Evolutionary conservation across 2,888 invertebrate species (phyloP).

Genomic region (Bellardia bayeri): DNA sequence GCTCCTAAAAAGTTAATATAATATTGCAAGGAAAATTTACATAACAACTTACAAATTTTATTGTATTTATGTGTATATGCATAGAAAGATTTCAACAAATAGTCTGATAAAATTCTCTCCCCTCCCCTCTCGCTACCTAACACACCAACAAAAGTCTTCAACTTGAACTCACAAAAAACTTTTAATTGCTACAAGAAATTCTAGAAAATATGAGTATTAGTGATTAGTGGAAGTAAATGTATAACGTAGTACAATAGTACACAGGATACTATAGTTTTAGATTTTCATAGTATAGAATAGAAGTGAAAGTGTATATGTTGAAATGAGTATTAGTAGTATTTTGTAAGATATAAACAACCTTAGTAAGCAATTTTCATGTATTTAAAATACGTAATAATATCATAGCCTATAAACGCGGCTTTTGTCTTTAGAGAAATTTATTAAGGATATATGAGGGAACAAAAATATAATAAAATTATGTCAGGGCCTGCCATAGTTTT

Average conservation of each 20-base stretch:
- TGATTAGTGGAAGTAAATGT: constrained; percentile 63
- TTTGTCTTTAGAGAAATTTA: too few species aligned
- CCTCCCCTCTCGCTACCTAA: background rate
- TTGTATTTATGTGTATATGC: too few species aligned
- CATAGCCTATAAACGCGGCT: background rate
- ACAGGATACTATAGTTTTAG: constrained; percentile 9
- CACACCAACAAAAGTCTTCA: constrained; percentile 27
- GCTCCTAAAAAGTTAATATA: too few species aligned
- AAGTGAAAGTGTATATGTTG: constrained; percentile 28
- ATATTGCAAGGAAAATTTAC: background rate
- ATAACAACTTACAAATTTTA: background rate
- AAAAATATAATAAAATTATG: too few species aligned
- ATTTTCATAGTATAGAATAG: background rate
- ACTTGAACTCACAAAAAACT: constrained; percentile 59
- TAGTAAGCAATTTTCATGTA: constrained; percentile 26
- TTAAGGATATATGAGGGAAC: too few species aligned
- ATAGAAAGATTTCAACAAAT: background rate
- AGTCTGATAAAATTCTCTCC: background rate
- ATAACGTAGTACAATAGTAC: background rate
- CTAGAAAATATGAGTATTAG: constrained; percentile 44
- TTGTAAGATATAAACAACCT: constrained; percentile 14
- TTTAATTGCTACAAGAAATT: constrained; percentile 71
- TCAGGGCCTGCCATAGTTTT: too few species aligned
- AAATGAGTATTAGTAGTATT: constrained; percentile 10
- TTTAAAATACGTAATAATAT: constrained; percentile 14